Conservation (phyloP, 2,888 invertebrate genomes). For the Barypeithes pellucidus region DNA sequence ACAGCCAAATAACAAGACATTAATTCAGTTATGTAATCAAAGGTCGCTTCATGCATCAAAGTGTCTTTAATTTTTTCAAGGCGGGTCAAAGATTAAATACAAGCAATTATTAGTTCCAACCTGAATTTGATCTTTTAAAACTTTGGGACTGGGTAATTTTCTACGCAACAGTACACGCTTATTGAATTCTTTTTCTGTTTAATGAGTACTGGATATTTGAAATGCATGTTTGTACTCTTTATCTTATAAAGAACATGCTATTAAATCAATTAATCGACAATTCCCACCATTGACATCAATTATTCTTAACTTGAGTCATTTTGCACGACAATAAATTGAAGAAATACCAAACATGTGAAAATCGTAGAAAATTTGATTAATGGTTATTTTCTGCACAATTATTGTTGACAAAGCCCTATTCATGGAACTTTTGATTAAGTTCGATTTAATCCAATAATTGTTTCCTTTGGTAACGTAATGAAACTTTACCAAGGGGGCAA, state of each 20-base stretch:
- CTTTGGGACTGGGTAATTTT: slow-evolving; percentile 20
- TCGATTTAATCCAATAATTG: too few relatives aligned
- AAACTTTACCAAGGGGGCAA: too few relatives aligned
- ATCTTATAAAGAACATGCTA: slow-evolving; percentile 1
- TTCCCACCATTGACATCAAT: background rate
- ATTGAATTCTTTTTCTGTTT: slow-evolving; percentile 5
- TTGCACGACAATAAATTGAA: background rate
- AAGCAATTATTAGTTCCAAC: slow-evolving; percentile 35
- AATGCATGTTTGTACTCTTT: slow-evolving; percentile 10
- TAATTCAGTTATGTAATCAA: slow-evolving; percentile 48
- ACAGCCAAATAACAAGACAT: slow-evolving; percentile 37
- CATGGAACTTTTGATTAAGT: too few relatives aligned
- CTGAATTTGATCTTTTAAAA: slow-evolving; percentile 33
- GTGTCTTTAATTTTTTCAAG: slow-evolving; percentile 47
- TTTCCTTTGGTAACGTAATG: too few relatives aligned
- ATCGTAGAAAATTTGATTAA: too few relatives aligned
- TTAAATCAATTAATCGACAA: slow-evolving; percentile 6
- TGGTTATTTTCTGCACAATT: too few relatives aligned
- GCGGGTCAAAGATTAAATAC: slow-evolving; percentile 50
- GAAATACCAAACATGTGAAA: background rate
- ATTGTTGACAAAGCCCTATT: too few relatives aligned
- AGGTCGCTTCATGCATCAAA: slow-evolving; percentile 45
- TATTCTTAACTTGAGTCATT: background rate
- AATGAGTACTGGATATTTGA: background rate
- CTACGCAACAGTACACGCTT: slow-evolving; percentile 1